Base-by-base conservation (phyloP, 2,888 invertebrate species). In the Leptinotarsa haldemani region DNA sequence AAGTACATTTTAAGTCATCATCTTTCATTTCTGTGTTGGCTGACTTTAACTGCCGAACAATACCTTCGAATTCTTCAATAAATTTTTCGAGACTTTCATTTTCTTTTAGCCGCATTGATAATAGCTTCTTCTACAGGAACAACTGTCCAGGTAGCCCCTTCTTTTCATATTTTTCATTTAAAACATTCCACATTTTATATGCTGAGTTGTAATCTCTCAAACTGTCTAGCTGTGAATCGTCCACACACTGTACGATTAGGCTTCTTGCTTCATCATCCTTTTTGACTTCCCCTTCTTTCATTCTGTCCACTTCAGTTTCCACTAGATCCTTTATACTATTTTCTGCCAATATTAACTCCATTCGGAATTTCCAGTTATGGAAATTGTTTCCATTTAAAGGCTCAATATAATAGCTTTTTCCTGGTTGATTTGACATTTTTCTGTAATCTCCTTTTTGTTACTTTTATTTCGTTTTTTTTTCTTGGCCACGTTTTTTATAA, bases 101-200 rank as follows among this genome's bases (percentile, higher is more conserved):
- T 67, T 67, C 67, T 53, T 67, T 67, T 53, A 67, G 25, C 9
- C 46, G 40, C 67, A 67, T 67, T 12, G 53, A 67, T 53, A 67
- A 16, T 16, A 67, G 20, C 9, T 56, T 53, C 40, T 65, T 65
- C 22, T 40, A 47, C 22, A 40, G 18, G 22, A 65, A 47, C 46
- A 65, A 65, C 16, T 65, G 18, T 40, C 46, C 65, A 40, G 46
- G 46, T 18, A 65, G 9, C 18, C 53, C 53, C 2, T 53, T 53
- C 53, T 53, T 53, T 18, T 53, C 18, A 20, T 53, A 53, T 53
- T 53, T 53, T 7, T 20, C 53, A 16, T 53, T 53, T 9, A 53
- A 53, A 18, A 18, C 18, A 18, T 40, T 65, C 46, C 65, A 30
- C 40, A 40, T 65, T 65, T 65, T n/a, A 18, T 40, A n/a, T n/a